These are phyloP conservation scores for Eurystomus gularis DNA, from an alignment of 2,113 vertebrate species.

Conservation along the genomic window DNA sequence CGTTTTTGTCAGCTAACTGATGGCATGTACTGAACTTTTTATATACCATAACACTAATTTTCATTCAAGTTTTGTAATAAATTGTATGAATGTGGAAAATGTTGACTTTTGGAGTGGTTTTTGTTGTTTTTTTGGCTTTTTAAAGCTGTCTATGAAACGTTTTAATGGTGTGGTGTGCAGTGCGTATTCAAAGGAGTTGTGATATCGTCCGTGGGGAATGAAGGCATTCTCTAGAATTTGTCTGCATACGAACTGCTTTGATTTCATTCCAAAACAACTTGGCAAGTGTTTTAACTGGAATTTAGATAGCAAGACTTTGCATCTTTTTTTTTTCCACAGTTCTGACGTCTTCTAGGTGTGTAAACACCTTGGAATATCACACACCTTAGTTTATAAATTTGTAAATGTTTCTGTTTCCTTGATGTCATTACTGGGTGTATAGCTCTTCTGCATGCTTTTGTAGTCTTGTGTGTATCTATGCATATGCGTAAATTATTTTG, in stretches of 20 bases:
- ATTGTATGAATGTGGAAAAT: slow-evolving; percentile 35
- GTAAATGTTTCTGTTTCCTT: not conserved
- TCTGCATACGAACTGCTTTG: not conserved
- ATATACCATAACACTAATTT: slow-evolving; percentile 56
- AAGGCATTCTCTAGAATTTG: not conserved
- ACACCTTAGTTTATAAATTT: not conserved
- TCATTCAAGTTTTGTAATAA: slow-evolving; percentile 67
- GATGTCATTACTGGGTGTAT: not conserved
- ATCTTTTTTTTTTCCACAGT: not conserved
- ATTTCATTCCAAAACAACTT: not conserved
- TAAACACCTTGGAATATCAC: not conserved
- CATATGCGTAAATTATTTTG: not conserved
- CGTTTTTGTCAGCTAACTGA: not conserved
- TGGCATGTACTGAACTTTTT: slow-evolving; percentile 33
- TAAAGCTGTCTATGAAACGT: not conserved
- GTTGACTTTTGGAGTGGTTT: not conserved
- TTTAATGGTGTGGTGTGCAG: rapidly evolving
- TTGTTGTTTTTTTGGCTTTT: not conserved
- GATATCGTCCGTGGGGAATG: not conserved
- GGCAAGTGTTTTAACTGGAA: not conserved
- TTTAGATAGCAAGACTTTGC: not conserved
- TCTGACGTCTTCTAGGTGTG: not conserved
- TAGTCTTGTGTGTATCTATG: not conserved
- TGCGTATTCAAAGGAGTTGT: not conserved
- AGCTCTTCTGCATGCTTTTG: slow-evolving; percentile 1